phyloP scores from a whole-genome alignment of 92 coral and sea anemone genomes.

The Palythoa grandis region DNA sequence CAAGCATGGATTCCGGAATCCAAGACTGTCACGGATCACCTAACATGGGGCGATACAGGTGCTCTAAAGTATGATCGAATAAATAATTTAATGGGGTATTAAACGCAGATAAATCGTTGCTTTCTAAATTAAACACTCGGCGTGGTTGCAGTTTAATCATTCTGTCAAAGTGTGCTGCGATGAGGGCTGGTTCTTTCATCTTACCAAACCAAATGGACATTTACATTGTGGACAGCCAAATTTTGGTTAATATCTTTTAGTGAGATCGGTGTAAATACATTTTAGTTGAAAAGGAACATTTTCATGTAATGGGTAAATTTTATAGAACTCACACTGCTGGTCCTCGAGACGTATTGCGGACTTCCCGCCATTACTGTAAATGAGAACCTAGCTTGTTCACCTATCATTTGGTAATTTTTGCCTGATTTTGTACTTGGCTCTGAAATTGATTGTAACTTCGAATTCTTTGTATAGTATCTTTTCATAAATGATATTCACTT shows the following conservation, averaged over 20 bases:
- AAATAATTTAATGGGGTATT: constrained; percentile 11
- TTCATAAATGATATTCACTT: no score
- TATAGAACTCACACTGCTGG: no score
- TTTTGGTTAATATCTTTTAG: not conserved
- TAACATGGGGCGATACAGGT: constrained; percentile 28
- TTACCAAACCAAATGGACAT: not conserved
- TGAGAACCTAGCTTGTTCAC: no score
- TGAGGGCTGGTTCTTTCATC: not conserved
- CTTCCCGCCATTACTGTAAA: no score
- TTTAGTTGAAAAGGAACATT: not conserved
- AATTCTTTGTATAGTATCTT: no score
- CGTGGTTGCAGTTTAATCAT: not conserved
- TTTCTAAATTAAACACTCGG: not conserved
- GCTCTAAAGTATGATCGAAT: not conserved
- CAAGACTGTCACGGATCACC: no score
- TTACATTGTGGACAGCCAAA: no score
- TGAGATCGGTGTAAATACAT: not conserved
- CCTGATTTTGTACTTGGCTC: no score
- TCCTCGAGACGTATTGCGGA: no score
- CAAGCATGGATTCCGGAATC: no score
- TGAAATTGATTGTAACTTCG: no score
- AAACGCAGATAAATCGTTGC: not conserved
- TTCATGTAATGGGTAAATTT: not conserved
- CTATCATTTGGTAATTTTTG: no score
- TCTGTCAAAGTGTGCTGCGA: not conserved